Evolutionary conservation across 2,113 vertebrate species (phyloP).

Genomic region (Girardinichthys multiradiatus): DNA sequence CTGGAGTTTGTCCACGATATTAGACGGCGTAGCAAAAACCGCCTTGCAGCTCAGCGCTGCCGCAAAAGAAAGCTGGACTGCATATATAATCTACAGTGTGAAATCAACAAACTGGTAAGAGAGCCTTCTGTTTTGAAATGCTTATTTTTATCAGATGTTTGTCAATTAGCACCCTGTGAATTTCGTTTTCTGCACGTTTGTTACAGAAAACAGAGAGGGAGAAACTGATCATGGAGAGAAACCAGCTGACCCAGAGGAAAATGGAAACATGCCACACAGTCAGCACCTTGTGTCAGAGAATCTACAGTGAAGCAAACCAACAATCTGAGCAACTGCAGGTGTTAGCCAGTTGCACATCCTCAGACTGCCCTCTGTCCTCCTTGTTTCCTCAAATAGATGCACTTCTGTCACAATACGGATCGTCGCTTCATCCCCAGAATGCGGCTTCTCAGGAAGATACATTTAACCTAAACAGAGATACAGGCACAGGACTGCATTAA

Average conservation of each 20-base stretch:
- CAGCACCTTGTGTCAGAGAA: constrained; percentile 87
- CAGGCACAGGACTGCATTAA: constrained; percentile 13
- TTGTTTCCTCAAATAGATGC: constrained; percentile 79
- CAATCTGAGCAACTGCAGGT: constrained; percentile 91
- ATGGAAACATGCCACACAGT: constrained; percentile 88
- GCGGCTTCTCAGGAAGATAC: constrained; percentile 26
- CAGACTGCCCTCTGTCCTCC: constrained; percentile 89
- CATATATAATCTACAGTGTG: constrained; percentile 92
- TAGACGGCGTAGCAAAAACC: constrained; percentile 93
- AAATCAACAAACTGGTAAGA: constrained; percentile 94
- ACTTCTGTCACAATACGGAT: constrained; percentile 48
- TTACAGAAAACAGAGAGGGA: constrained; percentile 88
- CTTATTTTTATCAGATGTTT: background rate
- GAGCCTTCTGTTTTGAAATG: background rate
- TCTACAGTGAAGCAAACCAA: constrained; percentile 89
- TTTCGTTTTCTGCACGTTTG: constrained; percentile 25
- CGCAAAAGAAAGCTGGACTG: constrained; percentile 97
- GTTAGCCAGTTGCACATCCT: constrained; percentile 88
- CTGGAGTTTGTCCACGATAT: constrained; percentile 94
- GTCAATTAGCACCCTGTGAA: background rate
- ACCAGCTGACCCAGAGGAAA: constrained; percentile 86
- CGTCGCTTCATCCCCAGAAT: constrained; percentile 31
- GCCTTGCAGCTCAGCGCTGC: constrained; percentile 93
- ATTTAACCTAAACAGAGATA: constrained; percentile 31
- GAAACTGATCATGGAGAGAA: constrained; percentile 86